Evolutionary conservation across 2,888 invertebrate genomes (phyloP).

Genomic region (Teleogryllus oceanicus): DNA sequence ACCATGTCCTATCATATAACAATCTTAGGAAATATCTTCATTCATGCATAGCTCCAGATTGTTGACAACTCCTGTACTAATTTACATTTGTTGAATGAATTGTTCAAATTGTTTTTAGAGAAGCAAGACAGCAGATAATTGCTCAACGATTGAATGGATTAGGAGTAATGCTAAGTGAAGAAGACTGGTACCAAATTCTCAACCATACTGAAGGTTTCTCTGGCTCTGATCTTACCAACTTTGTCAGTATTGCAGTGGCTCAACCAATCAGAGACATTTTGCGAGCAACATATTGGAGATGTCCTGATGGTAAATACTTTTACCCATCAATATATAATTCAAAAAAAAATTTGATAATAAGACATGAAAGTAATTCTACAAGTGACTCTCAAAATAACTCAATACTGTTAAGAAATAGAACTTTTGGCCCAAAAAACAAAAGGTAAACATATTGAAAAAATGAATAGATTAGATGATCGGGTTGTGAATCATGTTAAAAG

Average conservation of each 20-base stretch:
- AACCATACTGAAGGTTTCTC: slow-evolving; percentile 53
- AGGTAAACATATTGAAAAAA: no score
- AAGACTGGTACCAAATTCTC: slow-evolving; percentile 48
- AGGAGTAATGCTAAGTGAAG: slow-evolving; percentile 39
- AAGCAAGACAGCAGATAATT: slow-evolving; percentile 40
- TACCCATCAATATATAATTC: no score
- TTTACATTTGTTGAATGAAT: slow-evolving; percentile 22
- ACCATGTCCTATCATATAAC: no score
- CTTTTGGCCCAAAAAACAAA: no score
- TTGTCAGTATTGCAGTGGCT: slow-evolving; percentile 50
- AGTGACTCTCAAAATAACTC: background rate
- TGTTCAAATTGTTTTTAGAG: slow-evolving; percentile 27
- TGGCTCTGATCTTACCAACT: slow-evolving; percentile 54
- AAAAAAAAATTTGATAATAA: no score
- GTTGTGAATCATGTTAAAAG: no score
- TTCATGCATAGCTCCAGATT: no score
- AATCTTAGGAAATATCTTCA: no score
- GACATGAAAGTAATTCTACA: no score
- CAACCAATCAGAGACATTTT: slow-evolving; percentile 52
- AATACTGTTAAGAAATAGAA: no score
- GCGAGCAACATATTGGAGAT: slow-evolving; percentile 46
- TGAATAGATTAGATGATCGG: no score
- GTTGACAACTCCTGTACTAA: background rate
- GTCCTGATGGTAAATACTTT: slow-evolving; percentile 34
- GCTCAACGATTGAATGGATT: slow-evolving; percentile 43